Base-by-base conservation (phyloP, 1,140 invertebrate genomes). In the Philopotamus ludificatus region DNA sequence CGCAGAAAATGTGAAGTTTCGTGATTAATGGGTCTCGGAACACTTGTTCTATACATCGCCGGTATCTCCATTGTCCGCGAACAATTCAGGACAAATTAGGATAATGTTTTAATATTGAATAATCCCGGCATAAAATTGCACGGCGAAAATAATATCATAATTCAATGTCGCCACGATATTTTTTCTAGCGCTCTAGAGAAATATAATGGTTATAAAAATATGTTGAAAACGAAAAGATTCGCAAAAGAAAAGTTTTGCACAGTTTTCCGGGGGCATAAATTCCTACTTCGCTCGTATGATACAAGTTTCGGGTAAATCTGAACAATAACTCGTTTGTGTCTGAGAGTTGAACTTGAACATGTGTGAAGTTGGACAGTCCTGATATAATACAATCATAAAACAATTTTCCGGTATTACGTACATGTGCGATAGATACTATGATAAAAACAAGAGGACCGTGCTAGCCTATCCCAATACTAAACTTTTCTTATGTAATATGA, bases 1-100 rank as follows among this genome's bases (percentile, higher is more conserved):
- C 42, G 39, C 44, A 12, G 44, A 7, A 12, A 20, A 47, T 16
- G 44, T 20, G 18, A 47, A 47, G 12, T 22, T 20, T 10, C 57
- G 28, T 60, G 57, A 60, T 60, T 60, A 60, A 60, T 60, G 57
- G 28, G 16, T 16, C 57, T 47, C 15, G 44, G 47, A 60, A 60
- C 22, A 39, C 57, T 60, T 47, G 42, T 60, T 57, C 34, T 34
- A 34, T 16, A 25, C 28, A 26, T 47, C 53, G 7, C 3, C 23
- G 3, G 15, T 2, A 20, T 50, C 20, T 12, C 20, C 47, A 18
- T 50, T 2, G 2, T 50, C 47, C 22, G 15, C 15, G 18, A 44
- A 44, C n/a, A 44, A 44, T n/a, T n/a, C n/a, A n/a, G n/a, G n/a
- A n/a, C n/a, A n/a, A n/a, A n/a, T n/a, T 18, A 12, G 41, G 41